phyloP scores from a whole-genome alignment of 2,797 vertebrate species.

The Spinibarbus caldwelli region DNA sequence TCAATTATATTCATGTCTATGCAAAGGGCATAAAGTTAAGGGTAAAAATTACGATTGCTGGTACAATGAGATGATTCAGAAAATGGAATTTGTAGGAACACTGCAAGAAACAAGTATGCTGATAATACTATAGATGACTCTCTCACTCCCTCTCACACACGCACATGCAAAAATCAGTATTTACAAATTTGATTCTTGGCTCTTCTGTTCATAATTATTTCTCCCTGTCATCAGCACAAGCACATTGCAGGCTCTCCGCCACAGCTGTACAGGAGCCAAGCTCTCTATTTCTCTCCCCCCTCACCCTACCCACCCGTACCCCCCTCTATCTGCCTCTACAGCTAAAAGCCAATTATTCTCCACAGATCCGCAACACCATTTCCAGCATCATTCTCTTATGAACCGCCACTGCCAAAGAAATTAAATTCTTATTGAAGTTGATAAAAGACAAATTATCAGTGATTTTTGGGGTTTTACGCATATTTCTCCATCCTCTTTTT shows the following conservation, averaged over 20 bases:
- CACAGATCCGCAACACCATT: constrained; percentile 76
- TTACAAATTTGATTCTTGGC: constrained; percentile 81
- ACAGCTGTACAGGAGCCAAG: constrained; percentile 76
- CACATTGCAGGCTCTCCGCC: constrained; percentile 73
- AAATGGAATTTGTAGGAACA: background rate
- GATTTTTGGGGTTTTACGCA: constrained; percentile 59
- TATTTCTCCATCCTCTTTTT: constrained; percentile 52
- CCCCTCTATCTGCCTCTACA: constrained; percentile 66
- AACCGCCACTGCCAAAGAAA: constrained; percentile 68
- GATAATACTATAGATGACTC: constrained; percentile 53
- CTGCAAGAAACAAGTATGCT: background rate
- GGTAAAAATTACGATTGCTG: background rate
- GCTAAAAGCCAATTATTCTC: constrained; percentile 81
- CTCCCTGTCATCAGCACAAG: constrained; percentile 76
- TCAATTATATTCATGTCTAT: constrained; percentile 3
- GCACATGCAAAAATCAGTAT: constrained; percentile 64
- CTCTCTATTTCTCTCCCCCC: constrained; percentile 63
- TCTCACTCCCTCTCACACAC: constrained; percentile 36
- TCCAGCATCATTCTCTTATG: constrained; percentile 74
- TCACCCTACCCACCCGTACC: constrained; percentile 61
- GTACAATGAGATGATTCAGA: background rate
- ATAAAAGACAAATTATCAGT: constrained; percentile 65
- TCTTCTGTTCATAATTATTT: constrained; percentile 80
- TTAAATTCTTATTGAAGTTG: constrained; percentile 71
- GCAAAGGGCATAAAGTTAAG: background rate